phyloP scores from a whole-genome alignment of 2,113 vertebrate genomes.

The Cricetomys ansorgei region DNA sequence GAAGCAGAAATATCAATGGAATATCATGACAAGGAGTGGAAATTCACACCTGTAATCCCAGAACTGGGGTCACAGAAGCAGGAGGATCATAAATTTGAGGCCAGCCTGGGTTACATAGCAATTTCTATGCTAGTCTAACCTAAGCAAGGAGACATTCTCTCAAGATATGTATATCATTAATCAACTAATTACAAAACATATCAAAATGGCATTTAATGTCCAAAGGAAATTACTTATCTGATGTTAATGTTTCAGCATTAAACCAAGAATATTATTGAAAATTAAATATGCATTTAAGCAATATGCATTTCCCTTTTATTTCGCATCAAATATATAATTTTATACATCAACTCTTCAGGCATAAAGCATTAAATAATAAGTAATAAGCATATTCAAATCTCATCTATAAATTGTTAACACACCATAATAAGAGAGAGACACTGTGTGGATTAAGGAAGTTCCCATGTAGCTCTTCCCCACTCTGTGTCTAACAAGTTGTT shows the following conservation, averaged over 20 bases:
- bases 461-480: too few species aligned
- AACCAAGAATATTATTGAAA: background rate
- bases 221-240: background rate
- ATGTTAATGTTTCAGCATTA: background rate
- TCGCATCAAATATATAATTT: too few species aligned
- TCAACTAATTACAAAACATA: background rate
- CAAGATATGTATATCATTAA: background rate
- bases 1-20: background rate
- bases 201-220: background rate
- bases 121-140: background rate
- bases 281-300: background rate
- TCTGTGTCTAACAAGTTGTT: too few species aligned
- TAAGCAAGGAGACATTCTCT: background rate
- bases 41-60: background rate
- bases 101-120: background rate
- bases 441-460: background rate
- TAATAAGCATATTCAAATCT: background rate
- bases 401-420: background rate
- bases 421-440: background rate
- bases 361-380: background rate
- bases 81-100: background rate
- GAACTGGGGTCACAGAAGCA: background rate
- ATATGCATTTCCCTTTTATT: background rate
- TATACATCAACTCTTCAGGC: background rate
- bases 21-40: background rate